Percentiles rank a stretch among this genome's conserved stretches.
phyloP scores from a whole-genome alignment of 2,888 invertebrate genomes.

The Aphidoletes aphidimyza region DNA sequence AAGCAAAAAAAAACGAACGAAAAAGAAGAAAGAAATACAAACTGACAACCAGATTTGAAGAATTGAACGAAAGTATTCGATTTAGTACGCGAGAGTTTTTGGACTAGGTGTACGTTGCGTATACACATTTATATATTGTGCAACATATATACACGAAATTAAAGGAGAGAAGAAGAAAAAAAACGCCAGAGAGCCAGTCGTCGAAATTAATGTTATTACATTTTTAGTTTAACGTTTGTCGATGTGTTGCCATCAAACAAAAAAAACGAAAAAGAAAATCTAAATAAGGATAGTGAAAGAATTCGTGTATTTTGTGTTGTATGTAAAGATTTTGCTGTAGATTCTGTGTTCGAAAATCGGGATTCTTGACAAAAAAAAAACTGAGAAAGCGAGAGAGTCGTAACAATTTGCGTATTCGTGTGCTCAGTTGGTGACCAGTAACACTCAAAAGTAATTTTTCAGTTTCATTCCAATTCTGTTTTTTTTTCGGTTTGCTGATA shows the following conservation, averaged over 20 bases:
- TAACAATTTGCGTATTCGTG: background rate
- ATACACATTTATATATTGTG: constrained; percentile 29
- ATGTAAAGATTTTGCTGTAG: too few species aligned
- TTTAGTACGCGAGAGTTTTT: constrained; percentile 44
- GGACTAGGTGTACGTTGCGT: constrained; percentile 38
- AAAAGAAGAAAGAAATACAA: constrained; percentile 7
- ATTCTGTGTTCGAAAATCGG: constrained; percentile 20
- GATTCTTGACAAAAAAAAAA: background rate
- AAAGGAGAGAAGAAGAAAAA: background rate
- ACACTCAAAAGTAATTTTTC: background rate
- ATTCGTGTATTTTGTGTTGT: constrained; percentile 28
- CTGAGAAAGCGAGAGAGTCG: background rate
- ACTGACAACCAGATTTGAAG: constrained; percentile 48
- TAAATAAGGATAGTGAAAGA: constrained; percentile 42
- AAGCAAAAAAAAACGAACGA: too few species aligned
- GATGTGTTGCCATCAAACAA: constrained; percentile 27
- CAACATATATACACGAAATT: background rate
- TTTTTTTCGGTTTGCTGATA: background rate
- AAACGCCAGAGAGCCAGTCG: background rate
- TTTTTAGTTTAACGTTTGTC: constrained; percentile 29
- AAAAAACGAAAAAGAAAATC: constrained; percentile 13
- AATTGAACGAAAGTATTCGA: constrained; percentile 33
- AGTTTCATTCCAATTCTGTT: background rate
- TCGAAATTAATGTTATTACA: constrained; percentile 36
- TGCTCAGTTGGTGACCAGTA: background rate